Conservation (phyloP, 2,797 vertebrate species). For the Chelonia mydas region DNA sequence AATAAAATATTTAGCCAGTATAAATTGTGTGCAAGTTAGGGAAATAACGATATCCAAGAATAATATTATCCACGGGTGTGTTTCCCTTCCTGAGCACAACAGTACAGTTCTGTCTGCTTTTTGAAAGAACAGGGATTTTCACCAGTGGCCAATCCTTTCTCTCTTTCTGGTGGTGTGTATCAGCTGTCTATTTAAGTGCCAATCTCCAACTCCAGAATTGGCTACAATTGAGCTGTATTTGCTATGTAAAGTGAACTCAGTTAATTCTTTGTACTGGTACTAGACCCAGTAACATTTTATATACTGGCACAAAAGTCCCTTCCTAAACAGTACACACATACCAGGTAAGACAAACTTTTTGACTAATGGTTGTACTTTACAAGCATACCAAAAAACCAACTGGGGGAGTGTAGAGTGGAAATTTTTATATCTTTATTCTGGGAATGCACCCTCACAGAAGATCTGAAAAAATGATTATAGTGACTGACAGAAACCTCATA, state of each 20-base stretch:
- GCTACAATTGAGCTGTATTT: neutral
- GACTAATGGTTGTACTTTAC: neutral
- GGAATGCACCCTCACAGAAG: too few relatives aligned
- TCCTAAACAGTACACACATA: neutral
- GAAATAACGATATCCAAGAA: neutral
- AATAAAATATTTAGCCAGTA: neutral
- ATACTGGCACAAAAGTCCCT: neutral
- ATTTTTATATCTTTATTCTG: neutral
- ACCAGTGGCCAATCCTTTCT: neutral
- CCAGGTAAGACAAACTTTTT: neutral
- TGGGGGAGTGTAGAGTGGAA: neutral
- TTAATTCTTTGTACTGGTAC: neutral
- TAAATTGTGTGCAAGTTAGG: neutral
- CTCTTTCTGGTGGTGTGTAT: neutral
- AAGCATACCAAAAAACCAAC: neutral
- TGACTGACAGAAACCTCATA: too few relatives aligned
- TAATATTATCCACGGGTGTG: neutral
- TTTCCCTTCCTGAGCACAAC: neutral
- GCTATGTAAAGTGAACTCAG: rapidly evolving
- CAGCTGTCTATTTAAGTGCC: neutral
- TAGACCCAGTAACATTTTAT: neutral
- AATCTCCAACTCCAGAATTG: neutral
- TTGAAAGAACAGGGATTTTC: neutral
- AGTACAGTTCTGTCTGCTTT: neutral
- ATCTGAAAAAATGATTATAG: too few relatives aligned